Evolutionary conservation across 35 echinoderm and acorn worm species (phyloP).

Genomic region (Apostichopus californicus): DNA sequence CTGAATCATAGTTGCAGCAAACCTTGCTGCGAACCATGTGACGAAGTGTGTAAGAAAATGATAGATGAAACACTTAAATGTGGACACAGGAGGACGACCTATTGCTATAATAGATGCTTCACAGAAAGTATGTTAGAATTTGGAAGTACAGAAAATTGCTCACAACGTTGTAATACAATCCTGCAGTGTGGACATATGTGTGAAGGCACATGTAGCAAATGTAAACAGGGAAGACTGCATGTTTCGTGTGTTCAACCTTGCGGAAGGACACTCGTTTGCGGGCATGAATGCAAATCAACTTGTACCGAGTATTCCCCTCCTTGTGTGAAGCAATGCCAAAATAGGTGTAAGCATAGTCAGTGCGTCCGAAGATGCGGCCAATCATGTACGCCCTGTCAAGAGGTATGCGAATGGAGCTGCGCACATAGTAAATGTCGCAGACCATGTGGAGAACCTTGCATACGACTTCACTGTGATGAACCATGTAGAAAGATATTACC

Average conservation of each 20-base stretch:
- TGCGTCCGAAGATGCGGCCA: slow-evolving; percentile 78
- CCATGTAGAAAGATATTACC: slow-evolving; percentile 51
- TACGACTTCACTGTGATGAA: slow-evolving; percentile 46
- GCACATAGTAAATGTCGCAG: slow-evolving; percentile 44
- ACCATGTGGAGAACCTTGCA: slow-evolving; percentile 69
- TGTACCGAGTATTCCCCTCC: slow-evolving; percentile 84
- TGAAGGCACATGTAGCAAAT: slow-evolving; percentile 61
- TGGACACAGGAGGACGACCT: slow-evolving; percentile 46
- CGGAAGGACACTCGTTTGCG: slow-evolving; percentile 73
- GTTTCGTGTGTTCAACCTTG: slow-evolving; percentile 65
- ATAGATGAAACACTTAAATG: slow-evolving; percentile 55
- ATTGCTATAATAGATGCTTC: slow-evolving; percentile 48
- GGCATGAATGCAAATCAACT: slow-evolving; percentile 67
- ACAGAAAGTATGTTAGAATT: slow-evolving; percentile 57
- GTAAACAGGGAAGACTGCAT: slow-evolving; percentile 65
- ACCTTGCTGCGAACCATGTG: slow-evolving; percentile 55
- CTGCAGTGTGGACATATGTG: slow-evolving; percentile 79
- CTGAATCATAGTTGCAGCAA: slow-evolving; percentile 57
- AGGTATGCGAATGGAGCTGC: slow-evolving; percentile 70
- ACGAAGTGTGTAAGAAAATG: slow-evolving; percentile 1
- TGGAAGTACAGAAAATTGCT: slow-evolving; percentile 57
- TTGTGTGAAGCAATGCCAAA: slow-evolving; percentile 70
- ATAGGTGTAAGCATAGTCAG: slow-evolving; percentile 78
- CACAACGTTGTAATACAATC: slow-evolving; percentile 37
- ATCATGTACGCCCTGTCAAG: slow-evolving; percentile 71